Evolutionary conservation across 2,797 vertebrate genomes (phyloP).

Genomic region (Pygocentrus nattereri): DNA sequence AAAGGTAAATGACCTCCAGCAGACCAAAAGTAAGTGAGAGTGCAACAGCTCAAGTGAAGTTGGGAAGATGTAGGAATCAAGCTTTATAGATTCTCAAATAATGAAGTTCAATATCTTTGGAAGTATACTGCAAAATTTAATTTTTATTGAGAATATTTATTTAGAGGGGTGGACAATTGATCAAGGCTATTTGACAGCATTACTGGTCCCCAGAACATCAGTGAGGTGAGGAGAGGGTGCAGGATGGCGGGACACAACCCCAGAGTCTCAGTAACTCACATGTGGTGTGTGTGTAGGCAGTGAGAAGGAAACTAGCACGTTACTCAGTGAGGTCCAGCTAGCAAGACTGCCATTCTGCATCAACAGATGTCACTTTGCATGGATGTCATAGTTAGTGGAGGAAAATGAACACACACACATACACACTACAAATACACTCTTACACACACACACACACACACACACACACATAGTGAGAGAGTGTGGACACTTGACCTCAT

Average conservation of each 20-base stretch:
- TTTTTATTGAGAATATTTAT: too few relatives aligned
- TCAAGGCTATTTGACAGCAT: too few relatives aligned
- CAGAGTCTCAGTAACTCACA: neutral
- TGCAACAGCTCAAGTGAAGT: too few relatives aligned
- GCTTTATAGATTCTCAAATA: too few relatives aligned
- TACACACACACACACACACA: neutral
- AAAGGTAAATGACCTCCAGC: too few relatives aligned
- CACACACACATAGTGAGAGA: slow-evolving; percentile 8
- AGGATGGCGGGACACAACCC: neutral
- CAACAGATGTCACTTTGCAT: slow-evolving; percentile 54
- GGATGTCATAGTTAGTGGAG: slow-evolving; percentile 39
- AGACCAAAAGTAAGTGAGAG: too few relatives aligned
- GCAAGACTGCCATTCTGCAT: slow-evolving; percentile 7
- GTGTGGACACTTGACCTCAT: slow-evolving; percentile 15
- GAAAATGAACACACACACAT: slow-evolving; percentile 32
- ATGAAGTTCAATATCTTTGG: too few relatives aligned
- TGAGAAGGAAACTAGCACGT: neutral
- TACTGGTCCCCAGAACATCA: neutral
- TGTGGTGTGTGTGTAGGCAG: neutral
- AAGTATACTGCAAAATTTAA: too few relatives aligned
- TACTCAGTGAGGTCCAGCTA: neutral
- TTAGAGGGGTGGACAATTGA: too few relatives aligned
- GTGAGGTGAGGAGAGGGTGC: neutral
- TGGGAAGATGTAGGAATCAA: too few relatives aligned
- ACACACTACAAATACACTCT: neutral